Conservation (phyloP, 2,113 vertebrate genomes). For the Ellobius talpinus region DNA sequence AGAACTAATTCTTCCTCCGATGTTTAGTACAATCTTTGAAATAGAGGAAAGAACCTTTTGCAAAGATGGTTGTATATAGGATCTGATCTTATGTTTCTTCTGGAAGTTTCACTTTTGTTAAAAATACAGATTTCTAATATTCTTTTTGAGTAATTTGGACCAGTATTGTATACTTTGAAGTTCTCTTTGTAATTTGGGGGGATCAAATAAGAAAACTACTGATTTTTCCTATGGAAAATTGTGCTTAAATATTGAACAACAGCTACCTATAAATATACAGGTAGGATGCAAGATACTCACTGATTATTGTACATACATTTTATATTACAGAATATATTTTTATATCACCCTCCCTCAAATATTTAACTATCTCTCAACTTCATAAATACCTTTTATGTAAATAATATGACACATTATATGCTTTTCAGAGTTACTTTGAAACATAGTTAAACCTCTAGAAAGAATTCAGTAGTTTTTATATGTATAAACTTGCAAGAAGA, state of each 20-base stretch:
- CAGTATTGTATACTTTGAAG: neutral
- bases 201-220: neutral
- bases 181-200: neutral
- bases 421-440: neutral
- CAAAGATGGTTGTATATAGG: no score
- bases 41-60: no score
- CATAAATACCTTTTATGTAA: neutral
- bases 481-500: neutral
- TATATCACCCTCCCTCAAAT: neutral
- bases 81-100: no score
- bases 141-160: neutral
- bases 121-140: neutral
- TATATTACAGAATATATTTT: neutral
- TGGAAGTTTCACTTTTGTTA: no score
- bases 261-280: neutral
- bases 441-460: neutral
- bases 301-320: neutral
- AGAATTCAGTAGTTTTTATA: slow-evolving; percentile 9
- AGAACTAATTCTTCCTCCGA: no score
- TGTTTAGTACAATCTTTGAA: no score
- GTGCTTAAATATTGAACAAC: neutral
- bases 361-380: neutral
- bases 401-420: neutral
- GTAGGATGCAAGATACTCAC: neutral
- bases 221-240: neutral